phyloP scores from a whole-genome alignment of 1,140 invertebrate species.

The Helicoverpa armigera region DNA sequence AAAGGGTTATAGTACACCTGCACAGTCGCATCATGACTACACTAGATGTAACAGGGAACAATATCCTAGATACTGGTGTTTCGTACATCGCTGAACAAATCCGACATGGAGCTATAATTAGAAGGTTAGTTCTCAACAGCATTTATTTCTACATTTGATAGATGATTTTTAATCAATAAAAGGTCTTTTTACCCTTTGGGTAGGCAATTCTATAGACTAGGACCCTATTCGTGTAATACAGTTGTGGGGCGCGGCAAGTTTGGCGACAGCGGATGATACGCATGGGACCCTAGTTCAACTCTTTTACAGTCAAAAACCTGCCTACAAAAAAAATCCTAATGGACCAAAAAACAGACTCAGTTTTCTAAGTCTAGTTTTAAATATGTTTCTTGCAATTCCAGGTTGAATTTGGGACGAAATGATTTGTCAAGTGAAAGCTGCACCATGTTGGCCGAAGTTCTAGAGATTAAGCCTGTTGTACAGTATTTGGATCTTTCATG shows the following conservation, averaged over 20 bases:
- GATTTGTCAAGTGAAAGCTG: slow-evolving; percentile 67
- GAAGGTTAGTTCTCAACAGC: slow-evolving; percentile 57
- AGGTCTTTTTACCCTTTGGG: too few species aligned
- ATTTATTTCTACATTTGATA: too few species aligned
- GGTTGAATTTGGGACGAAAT: slow-evolving; percentile 80
- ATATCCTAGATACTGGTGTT: slow-evolving; percentile 80
- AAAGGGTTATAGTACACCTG: slow-evolving; percentile 71
- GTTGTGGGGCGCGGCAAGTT: too few species aligned
- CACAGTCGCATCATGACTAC: slow-evolving; percentile 61
- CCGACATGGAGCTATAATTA: slow-evolving; percentile 58
- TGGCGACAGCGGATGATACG: too few species aligned
- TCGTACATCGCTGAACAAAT: slow-evolving; percentile 60
- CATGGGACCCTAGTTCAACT: too few species aligned
- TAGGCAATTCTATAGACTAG: too few species aligned
- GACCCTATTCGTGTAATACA: too few species aligned
- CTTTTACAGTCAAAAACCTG: too few species aligned
- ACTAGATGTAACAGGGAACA: slow-evolving; percentile 81
- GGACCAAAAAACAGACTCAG: too few species aligned
- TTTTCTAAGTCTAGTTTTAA: too few species aligned
- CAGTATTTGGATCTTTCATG: slow-evolving; percentile 82
- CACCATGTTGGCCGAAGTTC: slow-evolving; percentile 61
- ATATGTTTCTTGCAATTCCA: slow-evolving; percentile 56
- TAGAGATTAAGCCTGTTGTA: slow-evolving; percentile 67
- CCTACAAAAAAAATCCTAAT: too few species aligned
- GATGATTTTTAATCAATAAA: too few species aligned